phyloP scores from a whole-genome alignment of 2,797 vertebrate genomes.

The Epinephelus coioides region DNA sequence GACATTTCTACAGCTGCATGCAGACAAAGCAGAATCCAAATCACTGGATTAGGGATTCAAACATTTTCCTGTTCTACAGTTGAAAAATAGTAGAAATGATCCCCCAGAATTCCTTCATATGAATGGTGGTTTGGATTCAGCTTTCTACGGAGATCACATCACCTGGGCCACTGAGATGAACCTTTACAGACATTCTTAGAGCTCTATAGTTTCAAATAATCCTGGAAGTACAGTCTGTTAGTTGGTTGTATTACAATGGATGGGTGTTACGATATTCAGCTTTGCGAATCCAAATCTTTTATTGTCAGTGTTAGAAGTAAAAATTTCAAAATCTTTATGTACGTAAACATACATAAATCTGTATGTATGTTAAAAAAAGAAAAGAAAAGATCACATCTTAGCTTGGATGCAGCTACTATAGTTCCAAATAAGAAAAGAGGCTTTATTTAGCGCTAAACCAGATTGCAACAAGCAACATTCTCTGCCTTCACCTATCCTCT shows the following conservation, averaged over 20 bases:
- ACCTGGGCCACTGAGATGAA: neutral
- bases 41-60: no score
- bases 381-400: neutral
- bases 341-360: neutral
- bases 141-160: neutral
- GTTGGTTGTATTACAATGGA: neutral
- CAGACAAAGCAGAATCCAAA: no score
- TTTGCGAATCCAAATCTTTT: neutral
- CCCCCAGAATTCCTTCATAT: neutral
- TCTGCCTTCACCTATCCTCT: no score
- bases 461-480: neutral
- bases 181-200: neutral
- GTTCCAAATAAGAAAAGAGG: neutral
- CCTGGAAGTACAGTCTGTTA: neutral
- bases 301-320: neutral
- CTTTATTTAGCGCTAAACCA: neutral
- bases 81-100: no score
- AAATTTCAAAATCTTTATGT: neutral
- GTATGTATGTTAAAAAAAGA: neutral
- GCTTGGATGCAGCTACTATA: neutral
- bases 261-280: neutral
- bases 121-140: neutral
- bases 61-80: no score
- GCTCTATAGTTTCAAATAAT: neutral
- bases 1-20: no score